Conservation (phyloP, 2,888 invertebrate genomes). For the Epistrophe grossulariae region DNA sequence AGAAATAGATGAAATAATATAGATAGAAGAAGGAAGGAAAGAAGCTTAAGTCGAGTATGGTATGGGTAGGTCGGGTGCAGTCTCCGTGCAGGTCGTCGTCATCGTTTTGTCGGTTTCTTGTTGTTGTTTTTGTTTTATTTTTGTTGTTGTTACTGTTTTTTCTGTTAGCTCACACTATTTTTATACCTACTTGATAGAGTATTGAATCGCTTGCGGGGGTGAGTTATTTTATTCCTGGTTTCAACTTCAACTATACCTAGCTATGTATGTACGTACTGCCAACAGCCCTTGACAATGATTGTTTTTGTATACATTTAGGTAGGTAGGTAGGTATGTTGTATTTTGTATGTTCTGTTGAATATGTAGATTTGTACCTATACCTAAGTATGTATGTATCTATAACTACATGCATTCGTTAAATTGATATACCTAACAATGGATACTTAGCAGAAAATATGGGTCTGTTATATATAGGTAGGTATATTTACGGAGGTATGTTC, state of each 20-base stretch:
- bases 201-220: constrained; percentile 50
- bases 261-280: too few species aligned
- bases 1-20: constrained; percentile 62
- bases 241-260: not conserved
- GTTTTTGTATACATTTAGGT: constrained; percentile 11
- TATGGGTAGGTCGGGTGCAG: constrained; percentile 83
- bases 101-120: constrained; percentile 53
- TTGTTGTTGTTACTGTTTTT: constrained; percentile 21
- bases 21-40: constrained; percentile 69
- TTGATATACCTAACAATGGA: not conserved
- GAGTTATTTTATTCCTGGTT: constrained; percentile 13
- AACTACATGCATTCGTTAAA: not conserved
- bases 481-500: not conserved
- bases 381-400: not conserved
- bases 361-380: not conserved
- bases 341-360: not conserved
- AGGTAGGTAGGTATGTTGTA: not conserved
- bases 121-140: constrained; percentile 22
- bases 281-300: constrained; percentile 38
- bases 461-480: not conserved
- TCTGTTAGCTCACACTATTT: constrained; percentile 39
- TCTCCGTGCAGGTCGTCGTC: constrained; percentile 57
- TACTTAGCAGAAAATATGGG: constrained; percentile 33
- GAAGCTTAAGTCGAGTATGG: constrained; percentile 81
- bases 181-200: constrained; percentile 21